These are phyloP conservation scores for Brachionus rotundiformis DNA, from an alignment of 1,140 invertebrate genomes.

Conservation along the genomic window DNA sequence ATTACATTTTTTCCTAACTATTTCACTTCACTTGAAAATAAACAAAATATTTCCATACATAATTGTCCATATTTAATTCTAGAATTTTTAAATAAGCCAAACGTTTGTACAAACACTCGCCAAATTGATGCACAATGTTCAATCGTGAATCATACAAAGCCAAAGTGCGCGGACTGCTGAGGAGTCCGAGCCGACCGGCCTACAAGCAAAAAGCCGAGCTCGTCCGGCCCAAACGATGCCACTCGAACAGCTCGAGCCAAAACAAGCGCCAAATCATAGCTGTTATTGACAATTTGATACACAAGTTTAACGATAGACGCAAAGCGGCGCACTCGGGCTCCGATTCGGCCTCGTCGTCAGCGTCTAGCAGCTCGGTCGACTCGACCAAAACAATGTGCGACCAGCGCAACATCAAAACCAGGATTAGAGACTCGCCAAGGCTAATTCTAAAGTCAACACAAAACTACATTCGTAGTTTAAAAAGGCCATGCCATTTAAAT, in stretches of 20 bases:
- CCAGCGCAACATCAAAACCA: neutral
- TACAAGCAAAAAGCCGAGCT: constrained; percentile 6
- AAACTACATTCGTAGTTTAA: constrained; percentile 16
- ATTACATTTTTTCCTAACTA: constrained; percentile 34
- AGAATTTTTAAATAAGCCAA: neutral
- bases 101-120: neutral
- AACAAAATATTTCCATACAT: constrained; percentile 16
- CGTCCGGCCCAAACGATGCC: neutral
- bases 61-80: constrained; percentile 10
- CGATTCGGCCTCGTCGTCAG: neutral
- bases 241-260: neutral
- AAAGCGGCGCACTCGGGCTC: neutral
- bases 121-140: neutral
- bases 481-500: neutral
- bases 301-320: constrained; percentile 13
- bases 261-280: constrained; percentile 19
- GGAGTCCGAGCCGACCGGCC: neutral
- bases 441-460: neutral
- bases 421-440: neutral
- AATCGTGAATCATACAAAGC: neutral
- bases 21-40: constrained; percentile 33
- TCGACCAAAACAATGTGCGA: neutral
- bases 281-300: neutral
- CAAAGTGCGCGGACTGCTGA: neutral
- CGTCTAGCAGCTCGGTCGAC: neutral